Evolutionary conservation across 2,113 vertebrate species (phyloP), one percentile per base, ranked within the genome.

Genomic region (Ascaphus truei): DNA sequence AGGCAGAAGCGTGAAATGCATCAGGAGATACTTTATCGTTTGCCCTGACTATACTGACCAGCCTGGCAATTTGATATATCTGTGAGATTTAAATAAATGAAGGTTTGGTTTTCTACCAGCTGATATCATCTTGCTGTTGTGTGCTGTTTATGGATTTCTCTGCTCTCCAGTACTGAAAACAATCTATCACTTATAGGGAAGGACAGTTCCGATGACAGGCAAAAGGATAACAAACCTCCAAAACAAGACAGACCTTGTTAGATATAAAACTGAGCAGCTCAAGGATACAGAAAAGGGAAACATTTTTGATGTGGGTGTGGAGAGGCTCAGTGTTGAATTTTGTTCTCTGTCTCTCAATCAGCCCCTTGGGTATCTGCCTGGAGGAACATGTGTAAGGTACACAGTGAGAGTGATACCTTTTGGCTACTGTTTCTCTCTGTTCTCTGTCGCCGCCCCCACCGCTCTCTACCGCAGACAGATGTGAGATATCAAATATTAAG

Each of bases 31-130:
- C n/a, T n/a, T n/a, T n/a, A n/a, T n/a, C n/a, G n/a, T n/a, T n/a
- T n/a, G n/a, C n/a, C n/a, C n/a, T n/a, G n/a, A n/a, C n/a, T n/a
- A n/a, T n/a, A n/a, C n/a, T n/a, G n/a, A n/a, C n/a, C n/a, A n/a
- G n/a, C n/a, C n/a, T n/a, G n/a, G n/a, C n/a, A 34, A 4, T n/a
- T 16, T 9, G 43, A 50, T 36, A 7, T 34, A 26, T 67, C 27
- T 31, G 11, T 3, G 52, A 16, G 52, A 65, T 53, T 29, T 31
- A 43, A 66, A 66, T 66, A 66, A 55, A 66, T 66, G 27, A 43
- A 53, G 50, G n/a, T 9, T 11, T 29, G 34, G 23, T 39, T 48
- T 34, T 20, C 18, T 59, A 16, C 27, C 9, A 36, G 50, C 63
- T 55, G 50, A 56, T 55, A 66, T n/a, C n/a, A 66, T 55, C 50